phyloP scores from a whole-genome alignment of 2,888 invertebrate species.

The Tenthredo livida region DNA sequence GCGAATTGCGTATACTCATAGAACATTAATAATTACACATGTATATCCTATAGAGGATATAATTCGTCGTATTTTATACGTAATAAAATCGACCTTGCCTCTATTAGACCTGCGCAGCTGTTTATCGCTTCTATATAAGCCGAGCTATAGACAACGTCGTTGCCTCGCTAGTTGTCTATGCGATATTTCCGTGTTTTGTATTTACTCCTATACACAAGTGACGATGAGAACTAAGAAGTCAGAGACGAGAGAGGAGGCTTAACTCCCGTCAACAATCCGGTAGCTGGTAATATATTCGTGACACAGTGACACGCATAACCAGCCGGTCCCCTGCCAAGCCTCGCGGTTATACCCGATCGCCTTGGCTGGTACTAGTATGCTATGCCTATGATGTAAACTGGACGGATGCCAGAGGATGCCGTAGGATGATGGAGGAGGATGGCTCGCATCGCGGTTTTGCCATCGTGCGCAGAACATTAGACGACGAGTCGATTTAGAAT shows the following conservation, averaged over 20 bases:
- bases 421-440: slow-evolving; percentile 25
- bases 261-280: slow-evolving; percentile 33
- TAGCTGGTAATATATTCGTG: slow-evolving; percentile 48
- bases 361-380: slow-evolving; percentile 28
- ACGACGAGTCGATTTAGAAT: slow-evolving; percentile 43
- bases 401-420: slow-evolving; percentile 42
- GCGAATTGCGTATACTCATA: too few species aligned
- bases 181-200: slow-evolving; percentile 40
- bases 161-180: background rate
- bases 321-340: slow-evolving; percentile 40
- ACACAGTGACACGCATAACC: slow-evolving; percentile 50
- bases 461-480: background rate
- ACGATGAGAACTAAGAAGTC: background rate
- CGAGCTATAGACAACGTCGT: background rate
- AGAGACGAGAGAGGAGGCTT: background rate
- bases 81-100: background rate
- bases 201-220: slow-evolving; percentile 1
- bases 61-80: background rate
- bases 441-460: background rate
- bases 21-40: too few species aligned
- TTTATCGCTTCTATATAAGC: background rate
- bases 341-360: slow-evolving; percentile 41
- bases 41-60: background rate
- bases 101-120: background rate
- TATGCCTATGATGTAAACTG: slow-evolving; percentile 47